Evolutionary conservation across 2,113 vertebrate species (phyloP).

Genomic region (Myotis lucifugus): DNA sequence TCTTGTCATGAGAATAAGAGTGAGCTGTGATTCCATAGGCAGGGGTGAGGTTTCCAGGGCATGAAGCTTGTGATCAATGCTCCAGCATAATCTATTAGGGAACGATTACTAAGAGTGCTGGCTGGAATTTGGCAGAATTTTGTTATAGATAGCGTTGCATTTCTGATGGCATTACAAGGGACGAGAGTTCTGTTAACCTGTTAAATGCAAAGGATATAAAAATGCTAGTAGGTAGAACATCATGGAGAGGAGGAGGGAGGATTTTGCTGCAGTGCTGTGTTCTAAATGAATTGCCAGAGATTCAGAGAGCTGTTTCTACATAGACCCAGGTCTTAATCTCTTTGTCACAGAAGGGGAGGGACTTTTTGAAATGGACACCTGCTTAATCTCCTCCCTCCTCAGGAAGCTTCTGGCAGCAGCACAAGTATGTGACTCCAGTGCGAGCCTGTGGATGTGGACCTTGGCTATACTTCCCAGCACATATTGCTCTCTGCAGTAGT

Average conservation of each 20-base stretch:
- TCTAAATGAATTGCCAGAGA: not conserved
- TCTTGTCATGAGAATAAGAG: not conserved
- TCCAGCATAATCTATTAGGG: not conserved
- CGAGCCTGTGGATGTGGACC: not conserved
- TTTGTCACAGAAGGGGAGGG: slow-evolving; percentile 40
- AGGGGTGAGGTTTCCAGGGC: not conserved
- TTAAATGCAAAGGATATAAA: slow-evolving; percentile 46
- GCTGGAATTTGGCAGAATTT: slow-evolving; percentile 10
- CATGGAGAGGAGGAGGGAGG: not conserved
- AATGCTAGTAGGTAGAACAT: slow-evolving; percentile 24
- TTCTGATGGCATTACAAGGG: slow-evolving; percentile 38
- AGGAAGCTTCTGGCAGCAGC: slow-evolving; percentile 59
- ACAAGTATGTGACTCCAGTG: not conserved
- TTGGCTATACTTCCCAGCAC: slow-evolving; percentile 59
- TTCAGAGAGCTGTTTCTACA: not conserved
- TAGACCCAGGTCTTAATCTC: slow-evolving; percentile 19
- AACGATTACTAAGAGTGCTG: not conserved
- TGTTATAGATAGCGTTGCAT: slow-evolving; percentile 46
- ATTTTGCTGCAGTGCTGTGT: not conserved
- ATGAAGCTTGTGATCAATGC: not conserved
- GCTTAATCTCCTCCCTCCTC: slow-evolving; percentile 57
- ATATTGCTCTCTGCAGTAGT: slow-evolving; percentile 71
- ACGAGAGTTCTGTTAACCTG: slow-evolving; percentile 46
- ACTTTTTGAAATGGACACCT: not conserved
- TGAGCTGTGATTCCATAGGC: not conserved